phyloP scores from a whole-genome alignment of 2,113 vertebrate species.

The Muscicapa adusta region DNA sequence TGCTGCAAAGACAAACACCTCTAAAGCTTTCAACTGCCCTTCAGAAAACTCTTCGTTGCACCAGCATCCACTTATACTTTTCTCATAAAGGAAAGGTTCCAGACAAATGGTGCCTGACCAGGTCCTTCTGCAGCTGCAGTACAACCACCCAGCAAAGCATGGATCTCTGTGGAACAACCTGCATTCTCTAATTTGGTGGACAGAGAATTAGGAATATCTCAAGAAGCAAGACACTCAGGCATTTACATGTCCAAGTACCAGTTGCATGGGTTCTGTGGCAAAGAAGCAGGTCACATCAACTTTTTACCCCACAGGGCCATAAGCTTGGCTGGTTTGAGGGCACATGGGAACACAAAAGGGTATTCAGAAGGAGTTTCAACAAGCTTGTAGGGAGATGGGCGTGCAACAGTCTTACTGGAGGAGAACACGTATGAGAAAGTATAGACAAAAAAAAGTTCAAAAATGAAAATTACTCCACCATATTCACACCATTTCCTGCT shows the following conservation, averaged over 20 bases:
- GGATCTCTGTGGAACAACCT: not conserved
- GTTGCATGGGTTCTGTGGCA: not conserved
- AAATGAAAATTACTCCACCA: not conserved
- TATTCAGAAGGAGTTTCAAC: not conserved
- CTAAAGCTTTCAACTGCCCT: not conserved
- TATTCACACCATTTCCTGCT: not conserved
- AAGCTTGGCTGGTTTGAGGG: not conserved
- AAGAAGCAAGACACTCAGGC: not conserved
- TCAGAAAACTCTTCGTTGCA: not conserved
- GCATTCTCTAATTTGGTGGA: not conserved
- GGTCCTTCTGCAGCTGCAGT: not conserved
- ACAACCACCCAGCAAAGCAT: not conserved
- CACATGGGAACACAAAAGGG: not conserved
- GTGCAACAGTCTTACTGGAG: not conserved
- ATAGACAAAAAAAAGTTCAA: not conserved
- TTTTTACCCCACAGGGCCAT: not conserved
- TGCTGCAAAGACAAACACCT: not conserved
- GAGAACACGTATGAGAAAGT: accelerated
- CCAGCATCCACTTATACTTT: not conserved
- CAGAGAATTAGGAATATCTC: not conserved
- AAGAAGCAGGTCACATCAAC: not conserved
- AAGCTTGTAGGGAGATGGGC: not conserved
- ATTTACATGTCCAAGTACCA: not conserved
- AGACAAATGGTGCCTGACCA: not conserved
- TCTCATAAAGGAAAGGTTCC: not conserved